Conservation (phyloP, 2,797 vertebrate species). For the Amblyraja radiata region DNA sequence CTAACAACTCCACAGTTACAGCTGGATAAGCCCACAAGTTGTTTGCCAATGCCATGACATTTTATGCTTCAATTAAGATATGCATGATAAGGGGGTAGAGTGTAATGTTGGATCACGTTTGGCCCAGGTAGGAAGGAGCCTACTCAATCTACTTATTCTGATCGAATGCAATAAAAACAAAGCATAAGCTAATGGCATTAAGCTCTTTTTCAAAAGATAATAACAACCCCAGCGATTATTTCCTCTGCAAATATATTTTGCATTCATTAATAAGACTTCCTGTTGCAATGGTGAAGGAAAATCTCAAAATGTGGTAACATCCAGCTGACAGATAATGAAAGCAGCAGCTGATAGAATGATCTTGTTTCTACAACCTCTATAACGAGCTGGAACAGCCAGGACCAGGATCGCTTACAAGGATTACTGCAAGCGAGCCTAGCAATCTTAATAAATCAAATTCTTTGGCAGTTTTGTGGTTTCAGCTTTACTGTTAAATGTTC, state of each 20-base stretch:
- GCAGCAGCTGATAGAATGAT: background rate
- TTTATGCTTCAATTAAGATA: background rate
- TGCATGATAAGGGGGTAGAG: background rate
- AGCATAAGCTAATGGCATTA: conserved; percentile 1
- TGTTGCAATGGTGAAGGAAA: background rate
- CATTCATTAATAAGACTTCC: background rate
- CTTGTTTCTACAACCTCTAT: background rate
- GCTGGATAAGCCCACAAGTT: background rate
- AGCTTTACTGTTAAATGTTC: background rate
- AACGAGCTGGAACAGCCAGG: background rate
- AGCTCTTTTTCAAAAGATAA: background rate
- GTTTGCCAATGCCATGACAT: background rate
- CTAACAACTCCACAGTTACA: background rate
- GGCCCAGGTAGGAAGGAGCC: conserved; percentile 8
- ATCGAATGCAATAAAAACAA: background rate
- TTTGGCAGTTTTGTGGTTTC: background rate
- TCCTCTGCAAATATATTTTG: background rate
- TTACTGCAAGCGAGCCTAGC: background rate
- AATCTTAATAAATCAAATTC: background rate
- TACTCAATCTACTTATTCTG: background rate
- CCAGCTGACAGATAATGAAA: background rate
- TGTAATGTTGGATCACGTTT: background rate
- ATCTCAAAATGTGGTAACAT: background rate
- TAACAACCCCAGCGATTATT: background rate
- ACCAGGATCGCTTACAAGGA: background rate